These are phyloP conservation scores for Chrysodeixis includens DNA, from an alignment of 2,888 invertebrate species.

Conservation along the genomic window DNA sequence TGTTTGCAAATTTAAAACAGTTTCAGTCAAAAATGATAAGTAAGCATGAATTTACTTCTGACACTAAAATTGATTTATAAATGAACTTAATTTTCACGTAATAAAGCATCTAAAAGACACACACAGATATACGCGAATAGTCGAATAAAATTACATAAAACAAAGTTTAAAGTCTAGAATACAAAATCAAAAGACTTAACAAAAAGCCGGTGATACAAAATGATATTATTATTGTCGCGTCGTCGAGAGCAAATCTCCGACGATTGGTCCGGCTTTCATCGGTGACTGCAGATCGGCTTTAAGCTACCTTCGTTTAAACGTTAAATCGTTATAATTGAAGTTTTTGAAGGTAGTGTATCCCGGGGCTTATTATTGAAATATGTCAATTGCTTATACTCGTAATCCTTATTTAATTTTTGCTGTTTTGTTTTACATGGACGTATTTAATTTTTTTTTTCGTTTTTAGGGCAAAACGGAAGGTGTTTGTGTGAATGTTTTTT, in stretches of 20 bases:
- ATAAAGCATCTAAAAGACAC: neutral
- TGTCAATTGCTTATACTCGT: neutral
- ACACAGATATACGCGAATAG: too few species aligned
- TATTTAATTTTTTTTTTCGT: too few species aligned
- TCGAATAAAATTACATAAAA: too few species aligned
- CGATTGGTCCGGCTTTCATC: slow-evolving; percentile 44
- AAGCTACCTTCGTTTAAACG: slow-evolving; percentile 45
- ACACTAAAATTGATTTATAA: too few species aligned
- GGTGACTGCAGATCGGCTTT: slow-evolving; percentile 35
- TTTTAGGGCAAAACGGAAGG: too few species aligned
- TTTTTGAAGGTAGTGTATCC: slow-evolving; percentile 20
- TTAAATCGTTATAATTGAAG: slow-evolving; percentile 34
- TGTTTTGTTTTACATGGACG: too few species aligned
- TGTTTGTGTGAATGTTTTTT: too few species aligned
- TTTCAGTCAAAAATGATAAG: too few species aligned
- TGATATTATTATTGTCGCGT: slow-evolving; percentile 43
- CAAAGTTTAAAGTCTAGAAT: neutral
- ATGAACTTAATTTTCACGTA: too few species aligned
- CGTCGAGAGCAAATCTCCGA: slow-evolving; percentile 43
- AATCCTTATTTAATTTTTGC: neutral
- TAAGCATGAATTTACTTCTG: too few species aligned
- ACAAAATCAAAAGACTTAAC: neutral
- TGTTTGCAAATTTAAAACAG: too few species aligned
- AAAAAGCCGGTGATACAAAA: slow-evolving; percentile 24
- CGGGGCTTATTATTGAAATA: slow-evolving; percentile 7